Conservation (phyloP, 2,888 invertebrate genomes). For the Nezara viridula region DNA sequence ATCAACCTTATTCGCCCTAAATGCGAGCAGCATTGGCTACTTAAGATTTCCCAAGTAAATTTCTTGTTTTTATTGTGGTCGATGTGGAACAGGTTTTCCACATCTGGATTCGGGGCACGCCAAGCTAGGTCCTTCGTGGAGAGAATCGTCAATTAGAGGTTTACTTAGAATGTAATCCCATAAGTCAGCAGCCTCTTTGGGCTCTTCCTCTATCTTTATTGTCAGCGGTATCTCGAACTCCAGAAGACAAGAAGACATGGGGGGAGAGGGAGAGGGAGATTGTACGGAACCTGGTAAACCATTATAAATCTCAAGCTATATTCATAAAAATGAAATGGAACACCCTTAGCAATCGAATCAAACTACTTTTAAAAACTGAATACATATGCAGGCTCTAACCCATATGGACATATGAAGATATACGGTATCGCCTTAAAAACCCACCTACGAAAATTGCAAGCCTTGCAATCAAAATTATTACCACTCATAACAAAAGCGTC, state of each 20-base stretch:
- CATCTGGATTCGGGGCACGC: slow-evolving; percentile 25
- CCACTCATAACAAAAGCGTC: too few species aligned
- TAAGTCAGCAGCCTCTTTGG: background rate
- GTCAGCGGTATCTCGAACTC: background rate
- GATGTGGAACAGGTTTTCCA: slow-evolving; percentile 23
- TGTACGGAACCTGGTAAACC: too few species aligned
- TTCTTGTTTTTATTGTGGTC: slow-evolving; percentile 27
- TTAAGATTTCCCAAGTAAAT: slow-evolving; percentile 41
- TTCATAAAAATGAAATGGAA: too few species aligned
- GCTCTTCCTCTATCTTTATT: background rate
- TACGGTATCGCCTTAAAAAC: too few species aligned
- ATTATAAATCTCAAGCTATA: too few species aligned
- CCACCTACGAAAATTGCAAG: too few species aligned
- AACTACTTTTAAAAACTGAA: too few species aligned
- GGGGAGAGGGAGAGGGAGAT: too few species aligned
- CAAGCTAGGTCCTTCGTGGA: background rate
- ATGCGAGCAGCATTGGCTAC: background rate
- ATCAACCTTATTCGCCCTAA: slow-evolving; percentile 19
- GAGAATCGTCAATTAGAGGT: slow-evolving; percentile 31
- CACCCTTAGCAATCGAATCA: too few species aligned
- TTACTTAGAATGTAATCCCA: slow-evolving; percentile 47
- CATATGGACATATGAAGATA: too few species aligned
- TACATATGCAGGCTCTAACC: too few species aligned
- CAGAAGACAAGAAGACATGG: background rate
- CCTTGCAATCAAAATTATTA: too few species aligned